Base-by-base conservation (phyloP, 30 jellyfish, hydroid and myxozoan genomes). In the Sanderia malayensis region DNA sequence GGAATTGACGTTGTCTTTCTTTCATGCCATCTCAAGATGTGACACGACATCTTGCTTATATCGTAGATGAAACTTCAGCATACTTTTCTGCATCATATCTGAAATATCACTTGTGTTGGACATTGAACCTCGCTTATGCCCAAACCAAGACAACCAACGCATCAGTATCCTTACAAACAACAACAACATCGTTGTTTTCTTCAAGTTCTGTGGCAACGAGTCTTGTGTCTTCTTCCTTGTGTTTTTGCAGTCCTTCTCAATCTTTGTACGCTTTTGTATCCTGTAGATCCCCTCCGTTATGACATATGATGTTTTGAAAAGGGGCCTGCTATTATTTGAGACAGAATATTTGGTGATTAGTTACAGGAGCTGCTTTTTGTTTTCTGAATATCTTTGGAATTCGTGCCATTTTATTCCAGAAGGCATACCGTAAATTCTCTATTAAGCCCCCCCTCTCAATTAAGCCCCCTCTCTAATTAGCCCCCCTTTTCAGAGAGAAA, bases 121-220 rank as follows among this genome's bases (percentile, higher is more conserved):
- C 68, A 19, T 57, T 57, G 68, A 57, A 57, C 68, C 19, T 57
- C 68, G 31, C 68, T 8, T 24, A 57, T 57, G 68, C 68, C 68
- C 31, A 57, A 57, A 57, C 68, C 55, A 41, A 41, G 55, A 41
- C 11, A 6, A 41, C 55, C 55, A 41, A 41, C 55, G 15, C 55
- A 8, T 41, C 55, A 15, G 55, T 41, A 41, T 41, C 55, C 55
- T 41, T 41, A 15, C 55, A n/a, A n/a, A n/a, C n/a, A n/a, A n/a
- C n/a, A n/a, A n/a, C n/a, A n/a, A n/a, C n/a, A n/a, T n/a, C n/a
- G 55, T 41, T 41, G 55, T 41, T 41, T 15, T 41, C 55, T 41
- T 41, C 55, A 41, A 41, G 55, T 41, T 8, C 55, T 41, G 15
- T 41, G 55, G 55, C 55, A 6, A 6, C 31, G n/a, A 57, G 68